Evolutionary conservation across 1,140 invertebrate species (phyloP).

Genomic region (Gonioctena quinquepunctata): DNA sequence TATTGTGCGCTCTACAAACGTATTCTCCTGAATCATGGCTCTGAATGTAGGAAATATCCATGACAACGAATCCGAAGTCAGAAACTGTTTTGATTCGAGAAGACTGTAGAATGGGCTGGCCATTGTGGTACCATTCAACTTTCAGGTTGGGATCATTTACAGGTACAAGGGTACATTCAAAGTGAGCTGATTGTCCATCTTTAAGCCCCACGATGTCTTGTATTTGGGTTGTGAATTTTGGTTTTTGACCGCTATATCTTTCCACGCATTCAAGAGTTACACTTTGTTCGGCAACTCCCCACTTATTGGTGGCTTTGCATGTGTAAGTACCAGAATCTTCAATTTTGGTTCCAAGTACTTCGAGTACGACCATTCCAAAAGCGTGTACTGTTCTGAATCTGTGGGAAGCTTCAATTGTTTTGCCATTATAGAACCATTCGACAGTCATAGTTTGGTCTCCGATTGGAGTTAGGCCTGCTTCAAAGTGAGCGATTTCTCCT

Average conservation of each 20-base stretch:
- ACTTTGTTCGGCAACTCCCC: conserved; percentile 84
- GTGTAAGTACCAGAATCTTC: conserved; percentile 87
- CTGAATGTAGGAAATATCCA: conserved; percentile 94
- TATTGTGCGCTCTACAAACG: conserved; percentile 86
- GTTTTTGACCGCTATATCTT: conserved; percentile 81
- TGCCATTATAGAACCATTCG: conserved; percentile 96
- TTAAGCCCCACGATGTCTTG: conserved; percentile 83
- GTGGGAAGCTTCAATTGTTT: conserved; percentile 85
- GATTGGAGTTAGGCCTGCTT: conserved; percentile 89
- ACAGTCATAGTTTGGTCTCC: conserved; percentile 96
- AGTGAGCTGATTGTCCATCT: conserved; percentile 90
- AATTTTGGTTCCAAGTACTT: conserved; percentile 88
- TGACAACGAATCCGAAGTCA: conserved; percentile 94
- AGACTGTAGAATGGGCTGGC: conserved; percentile 82
- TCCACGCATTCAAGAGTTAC: conserved; percentile 83
- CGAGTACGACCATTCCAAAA: conserved; percentile 93
- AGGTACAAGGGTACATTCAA: conserved; percentile 89
- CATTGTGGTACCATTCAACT: conserved; percentile 96
- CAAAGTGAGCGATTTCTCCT: conserved; percentile 92
- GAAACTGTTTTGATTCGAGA: conserved; percentile 92
- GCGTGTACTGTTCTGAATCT: conserved; percentile 89
- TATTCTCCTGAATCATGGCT: conserved; percentile 93
- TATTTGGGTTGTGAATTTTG: conserved; percentile 86
- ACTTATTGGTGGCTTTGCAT: conserved; percentile 86
- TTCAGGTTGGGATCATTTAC: conserved; percentile 92